Conservation (phyloP, 2,888 invertebrate species). For the Altica lythri region DNA sequence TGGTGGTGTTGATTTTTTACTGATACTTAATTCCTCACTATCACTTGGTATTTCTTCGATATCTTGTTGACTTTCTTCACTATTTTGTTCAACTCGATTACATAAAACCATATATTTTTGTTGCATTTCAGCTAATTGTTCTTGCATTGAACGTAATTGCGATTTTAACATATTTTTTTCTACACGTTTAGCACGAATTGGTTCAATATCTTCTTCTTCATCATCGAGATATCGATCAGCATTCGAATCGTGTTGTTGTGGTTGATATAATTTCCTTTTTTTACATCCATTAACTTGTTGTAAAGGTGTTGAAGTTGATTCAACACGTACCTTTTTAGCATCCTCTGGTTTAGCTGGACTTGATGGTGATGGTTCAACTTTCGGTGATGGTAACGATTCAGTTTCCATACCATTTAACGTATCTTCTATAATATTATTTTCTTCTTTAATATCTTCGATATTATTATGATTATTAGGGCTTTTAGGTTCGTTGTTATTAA, state of each 20-base stretch:
- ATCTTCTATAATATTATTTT: conserved; percentile 68
- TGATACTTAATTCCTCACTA: conserved; percentile 67
- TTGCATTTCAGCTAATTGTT: conserved; percentile 89
- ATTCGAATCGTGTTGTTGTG: conserved; percentile 85
- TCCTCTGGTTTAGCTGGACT: conserved; percentile 68
- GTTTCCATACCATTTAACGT: conserved; percentile 66
- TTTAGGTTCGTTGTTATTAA: conserved; percentile 61
- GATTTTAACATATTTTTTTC: conserved; percentile 86
- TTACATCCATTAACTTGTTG: conserved; percentile 90
- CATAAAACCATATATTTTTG: conserved; percentile 87
- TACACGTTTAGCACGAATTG: conserved; percentile 81
- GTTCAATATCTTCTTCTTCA: conserved; percentile 72
- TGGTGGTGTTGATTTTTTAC: conserved; percentile 58
- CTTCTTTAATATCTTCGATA: too few species aligned
- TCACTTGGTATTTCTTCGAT: conserved; percentile 76
- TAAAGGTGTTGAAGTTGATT: conserved; percentile 83
- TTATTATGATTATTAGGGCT: too few species aligned
- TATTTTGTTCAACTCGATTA: conserved; percentile 81
- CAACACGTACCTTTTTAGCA: conserved; percentile 90
- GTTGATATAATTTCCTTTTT: conserved; percentile 94
- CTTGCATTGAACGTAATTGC: conserved; percentile 85
- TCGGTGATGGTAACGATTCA: conserved; percentile 65
- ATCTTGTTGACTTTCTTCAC: conserved; percentile 76
- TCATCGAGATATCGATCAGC: conserved; percentile 72
- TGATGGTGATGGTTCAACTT: conserved; percentile 61